Base-by-base conservation (phyloP, 2,113 vertebrate genomes). In the Typhlomys cinereus region DNA sequence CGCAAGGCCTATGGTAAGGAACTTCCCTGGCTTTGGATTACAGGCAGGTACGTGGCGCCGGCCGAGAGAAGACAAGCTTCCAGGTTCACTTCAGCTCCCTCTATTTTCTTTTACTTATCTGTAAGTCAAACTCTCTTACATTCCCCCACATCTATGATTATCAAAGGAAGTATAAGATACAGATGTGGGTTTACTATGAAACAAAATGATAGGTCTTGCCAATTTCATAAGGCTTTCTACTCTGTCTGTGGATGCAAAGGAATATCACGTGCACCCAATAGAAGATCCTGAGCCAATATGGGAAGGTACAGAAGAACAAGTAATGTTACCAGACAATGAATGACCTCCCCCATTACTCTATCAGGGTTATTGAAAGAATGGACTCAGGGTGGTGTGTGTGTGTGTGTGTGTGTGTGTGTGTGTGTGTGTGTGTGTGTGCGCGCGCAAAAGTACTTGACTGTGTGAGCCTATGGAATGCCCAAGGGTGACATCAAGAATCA, bases 51-150 rank as follows among this genome's bases (percentile, higher is more conserved):
- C n/a, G n/a, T n/a, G n/a, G n/a, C n/a, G n/a, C n/a, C n/a, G n/a
- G n/a, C n/a, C n/a, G n/a, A n/a, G n/a, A n/a, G n/a, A 15, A 85
- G 10, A 41, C 50, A 20, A 54, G 25, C 9, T n/a, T n/a, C n/a
- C n/a, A n/a, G 25, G 50, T 25, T 61, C 5, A 64, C 5, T 69
- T 62, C 50, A 82, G 48, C 27, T 52, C 46, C 62, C 46, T 13
- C 25, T 44, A 73, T 88, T 85, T 85, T 9, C n/a, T 54, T 82
- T 75, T 88, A 48, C 12, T 93, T 21, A 34, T 93, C 70, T 90
- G 17, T 66, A 48, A 91, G 80, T 27, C 2, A 1, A 69, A 79
- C 78, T 66, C 18, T 41, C 11, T 21, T 75, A 61, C 31, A 10
- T 36, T 50, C 62, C 81, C 50, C 36, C 46, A 50, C 81, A 69